Evolutionary conservation across 2,888 invertebrate species (phyloP).

Genomic region (Acleris emargana): DNA sequence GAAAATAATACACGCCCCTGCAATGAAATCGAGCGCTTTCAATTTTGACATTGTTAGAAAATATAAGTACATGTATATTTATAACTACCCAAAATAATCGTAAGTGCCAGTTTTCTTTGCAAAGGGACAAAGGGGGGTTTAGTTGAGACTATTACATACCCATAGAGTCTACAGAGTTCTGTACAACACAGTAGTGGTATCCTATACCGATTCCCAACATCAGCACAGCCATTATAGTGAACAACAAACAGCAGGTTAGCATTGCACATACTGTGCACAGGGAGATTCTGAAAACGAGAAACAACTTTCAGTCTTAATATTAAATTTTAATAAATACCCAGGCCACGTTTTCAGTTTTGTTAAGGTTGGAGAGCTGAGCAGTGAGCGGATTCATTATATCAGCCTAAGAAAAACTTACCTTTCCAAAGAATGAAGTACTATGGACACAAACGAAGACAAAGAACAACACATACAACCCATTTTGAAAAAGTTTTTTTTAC

Average conservation of each 20-base stretch:
- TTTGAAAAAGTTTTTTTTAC: conserved; percentile 43
- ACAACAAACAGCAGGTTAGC: conserved; percentile 66
- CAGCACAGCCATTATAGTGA: conserved; percentile 64
- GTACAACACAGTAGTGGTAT: conserved; percentile 71
- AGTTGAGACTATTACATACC: conserved; percentile 48
- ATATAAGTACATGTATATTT: no score
- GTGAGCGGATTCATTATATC: no score
- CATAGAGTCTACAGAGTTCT: conserved; percentile 63
- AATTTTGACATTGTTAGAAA: no score
- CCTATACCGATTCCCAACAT: conserved; percentile 73
- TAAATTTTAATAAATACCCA: not conserved
- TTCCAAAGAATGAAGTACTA: conserved; percentile 67
- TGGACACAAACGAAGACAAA: conserved; percentile 66
- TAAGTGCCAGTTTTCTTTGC: no score
- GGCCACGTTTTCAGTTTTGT: no score
- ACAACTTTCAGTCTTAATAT: not conserved
- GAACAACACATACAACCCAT: conserved; percentile 76
- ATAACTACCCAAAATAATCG: no score
- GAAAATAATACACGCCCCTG: no score
- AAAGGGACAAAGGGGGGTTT: no score
- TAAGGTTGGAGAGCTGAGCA: no score
- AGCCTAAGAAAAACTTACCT: conserved; percentile 51
- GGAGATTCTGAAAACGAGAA: conserved; percentile 60
- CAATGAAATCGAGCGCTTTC: no score
- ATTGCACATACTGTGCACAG: conserved; percentile 73